A percentile compares a stretch with the other conserved stretches of the same genome.
phyloP scores from a whole-genome alignment of 2,888 invertebrate genomes.

The Drosophila nigritarsus region DNA sequence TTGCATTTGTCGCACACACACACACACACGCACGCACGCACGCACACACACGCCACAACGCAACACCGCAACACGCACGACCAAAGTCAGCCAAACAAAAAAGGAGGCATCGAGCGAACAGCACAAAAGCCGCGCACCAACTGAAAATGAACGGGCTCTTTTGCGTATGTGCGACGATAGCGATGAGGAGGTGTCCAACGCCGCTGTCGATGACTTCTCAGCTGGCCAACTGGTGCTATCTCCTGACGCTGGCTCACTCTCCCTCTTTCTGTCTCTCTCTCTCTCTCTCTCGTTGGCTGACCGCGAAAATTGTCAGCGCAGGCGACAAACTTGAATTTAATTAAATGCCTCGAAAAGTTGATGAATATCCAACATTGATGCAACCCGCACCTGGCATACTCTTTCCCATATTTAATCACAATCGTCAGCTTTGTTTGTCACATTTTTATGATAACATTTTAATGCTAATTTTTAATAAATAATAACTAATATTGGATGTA shows the following conservation, averaged over 20 bases:
- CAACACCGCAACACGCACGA: slow-evolving; percentile 29
- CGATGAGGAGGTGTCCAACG: slow-evolving; percentile 31
- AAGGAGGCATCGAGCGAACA: slow-evolving; percentile 72
- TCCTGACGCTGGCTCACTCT: slow-evolving; percentile 34
- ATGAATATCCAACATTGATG: slow-evolving; percentile 12
- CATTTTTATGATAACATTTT: background rate
- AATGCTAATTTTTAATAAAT: background rate
- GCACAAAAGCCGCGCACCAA: slow-evolving; percentile 69
- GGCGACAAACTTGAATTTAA: slow-evolving; percentile 77
- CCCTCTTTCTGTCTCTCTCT: background rate
- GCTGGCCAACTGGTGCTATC: slow-evolving; percentile 48
- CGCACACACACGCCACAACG: slow-evolving; percentile 26
- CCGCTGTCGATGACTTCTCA: slow-evolving; percentile 22
- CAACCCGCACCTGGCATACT: slow-evolving; percentile 13
- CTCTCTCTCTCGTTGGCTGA: slow-evolving; percentile 40
- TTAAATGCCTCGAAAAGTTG: slow-evolving; percentile 57
- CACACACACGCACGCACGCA: slow-evolving; percentile 37
- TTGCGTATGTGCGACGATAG: slow-evolving; percentile 46
- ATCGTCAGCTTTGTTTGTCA: background rate
- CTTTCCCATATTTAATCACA: slow-evolving; percentile 10
- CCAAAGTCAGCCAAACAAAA: slow-evolving; percentile 29
- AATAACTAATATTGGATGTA: background rate
- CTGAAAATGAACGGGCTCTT: slow-evolving; percentile 55
- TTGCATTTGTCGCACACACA: slow-evolving; percentile 48
- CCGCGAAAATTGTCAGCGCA: slow-evolving; percentile 72